These are phyloP conservation scores for Drosophila tropicalis DNA, from an alignment of 1,140 invertebrate species.

Conservation along the genomic window DNA sequence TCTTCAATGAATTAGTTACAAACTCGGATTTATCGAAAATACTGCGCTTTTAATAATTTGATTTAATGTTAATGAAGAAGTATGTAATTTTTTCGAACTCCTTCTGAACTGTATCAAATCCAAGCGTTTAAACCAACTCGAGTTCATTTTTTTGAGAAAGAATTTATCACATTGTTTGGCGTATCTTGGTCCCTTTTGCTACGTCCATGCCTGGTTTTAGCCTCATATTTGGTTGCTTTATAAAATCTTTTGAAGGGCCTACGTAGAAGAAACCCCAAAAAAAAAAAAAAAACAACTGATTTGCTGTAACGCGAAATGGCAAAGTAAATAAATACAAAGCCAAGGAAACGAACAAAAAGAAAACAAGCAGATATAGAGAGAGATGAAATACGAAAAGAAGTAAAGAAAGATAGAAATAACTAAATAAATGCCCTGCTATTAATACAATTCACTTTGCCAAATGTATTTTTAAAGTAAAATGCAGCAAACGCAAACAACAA, in stretches of 20 bases:
- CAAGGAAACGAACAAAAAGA: conserved; percentile 42
- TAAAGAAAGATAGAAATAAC: conserved; percentile 65
- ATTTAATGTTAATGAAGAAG: no score
- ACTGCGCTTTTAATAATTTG: no score
- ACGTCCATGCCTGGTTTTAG: not conserved
- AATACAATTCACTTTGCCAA: conserved; percentile 82
- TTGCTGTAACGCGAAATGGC: conserved; percentile 59
- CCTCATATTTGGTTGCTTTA: conserved; percentile 55
- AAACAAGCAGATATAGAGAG: conserved; percentile 27
- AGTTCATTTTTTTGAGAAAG: no score
- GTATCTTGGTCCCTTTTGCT: not conserved
- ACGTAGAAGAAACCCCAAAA: conserved; percentile 23
- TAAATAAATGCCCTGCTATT: conserved; percentile 82
- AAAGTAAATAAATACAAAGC: conserved; percentile 81
- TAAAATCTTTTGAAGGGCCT: conserved; percentile 77
- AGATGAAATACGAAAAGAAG: conserved; percentile 44
- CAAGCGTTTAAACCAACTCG: no score
- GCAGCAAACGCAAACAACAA: conserved; percentile 50
- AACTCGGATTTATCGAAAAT: no score
- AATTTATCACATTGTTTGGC: no score
- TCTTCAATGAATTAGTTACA: no score
- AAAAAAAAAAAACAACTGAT: conserved; percentile 31
- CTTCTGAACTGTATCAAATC: no score
- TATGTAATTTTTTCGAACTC: no score
- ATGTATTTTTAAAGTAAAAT: conserved; percentile 74